These are phyloP conservation scores for Spatula clypeata DNA, from an alignment of 2,797 vertebrate genomes.

Conservation along the genomic window DNA sequence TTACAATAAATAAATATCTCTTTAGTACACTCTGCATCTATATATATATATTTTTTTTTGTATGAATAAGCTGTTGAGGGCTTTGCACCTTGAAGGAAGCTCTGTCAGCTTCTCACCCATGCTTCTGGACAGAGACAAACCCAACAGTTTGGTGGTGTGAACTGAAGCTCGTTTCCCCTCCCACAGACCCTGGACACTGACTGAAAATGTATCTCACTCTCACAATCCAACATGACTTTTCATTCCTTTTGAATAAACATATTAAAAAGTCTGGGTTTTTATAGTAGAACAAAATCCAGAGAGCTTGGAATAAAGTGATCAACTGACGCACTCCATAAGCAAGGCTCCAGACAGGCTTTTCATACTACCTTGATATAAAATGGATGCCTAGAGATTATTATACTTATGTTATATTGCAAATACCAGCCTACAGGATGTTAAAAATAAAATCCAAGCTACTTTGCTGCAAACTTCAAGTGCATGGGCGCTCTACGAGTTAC, in stretches of 20 bases:
- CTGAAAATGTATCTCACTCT: neutral
- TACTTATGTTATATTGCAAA: neutral
- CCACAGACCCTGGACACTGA: neutral
- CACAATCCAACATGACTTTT: neutral
- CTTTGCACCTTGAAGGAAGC: neutral
- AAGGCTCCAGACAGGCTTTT: neutral
- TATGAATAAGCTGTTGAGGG: neutral
- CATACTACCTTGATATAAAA: neutral
- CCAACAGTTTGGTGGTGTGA: neutral
- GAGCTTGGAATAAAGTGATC: neutral
- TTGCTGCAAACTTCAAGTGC: neutral
- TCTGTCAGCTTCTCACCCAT: neutral
- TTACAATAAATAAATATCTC: neutral
- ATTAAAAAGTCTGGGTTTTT: neutral
- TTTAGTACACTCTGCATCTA: neutral
- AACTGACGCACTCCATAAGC: neutral
- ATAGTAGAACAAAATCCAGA: neutral
- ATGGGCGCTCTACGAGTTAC: neutral
- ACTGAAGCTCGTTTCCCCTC: neutral
- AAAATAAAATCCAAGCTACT: constrained; percentile 1
- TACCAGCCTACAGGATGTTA: neutral
- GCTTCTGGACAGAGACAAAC: neutral
- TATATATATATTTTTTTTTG: neutral
- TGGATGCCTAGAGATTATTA: neutral
- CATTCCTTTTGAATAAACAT: neutral